Evolutionary conservation across 2,113 vertebrate genomes (phyloP).

Genomic region (Phrynosoma platyrhinos): DNA sequence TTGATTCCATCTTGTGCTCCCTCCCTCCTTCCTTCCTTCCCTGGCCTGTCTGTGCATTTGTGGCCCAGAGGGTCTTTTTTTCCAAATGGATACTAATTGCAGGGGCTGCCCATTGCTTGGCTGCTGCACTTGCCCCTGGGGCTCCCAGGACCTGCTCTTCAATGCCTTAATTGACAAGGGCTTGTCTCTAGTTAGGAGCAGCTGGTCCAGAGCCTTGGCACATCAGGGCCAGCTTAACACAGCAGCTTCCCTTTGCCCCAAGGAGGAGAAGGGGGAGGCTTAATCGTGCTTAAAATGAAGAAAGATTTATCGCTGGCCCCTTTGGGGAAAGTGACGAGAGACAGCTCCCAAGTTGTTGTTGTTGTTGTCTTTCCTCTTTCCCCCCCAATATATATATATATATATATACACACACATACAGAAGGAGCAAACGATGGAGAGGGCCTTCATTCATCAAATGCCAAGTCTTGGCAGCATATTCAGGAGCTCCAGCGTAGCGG

Average conservation of each 20-base stretch:
- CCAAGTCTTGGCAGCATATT: conserved; percentile 73
- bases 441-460: conserved; percentile 83
- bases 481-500: conserved; percentile 78
- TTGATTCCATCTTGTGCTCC: conserved; percentile 75
- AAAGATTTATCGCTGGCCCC: conserved; percentile 97
- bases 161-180: conserved; percentile 99
- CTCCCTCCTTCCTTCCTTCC: conserved; percentile 61
- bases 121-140: conserved; percentile 88
- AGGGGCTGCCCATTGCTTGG: conserved; percentile 89
- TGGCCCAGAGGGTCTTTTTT: conserved; percentile 88
- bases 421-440: conserved; percentile 44
- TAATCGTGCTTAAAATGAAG: conserved; percentile 92
- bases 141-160: conserved; percentile 94
- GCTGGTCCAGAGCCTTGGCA: conserved; percentile 96
- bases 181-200: conserved; percentile 99
- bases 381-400: conserved; percentile 75
- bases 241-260: conserved; percentile 89
- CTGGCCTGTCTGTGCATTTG: conserved; percentile 85
- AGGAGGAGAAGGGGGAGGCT: conserved; percentile 80
- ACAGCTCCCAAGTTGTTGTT: conserved; percentile 93
- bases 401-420: too few species aligned
- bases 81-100: conserved; percentile 99
- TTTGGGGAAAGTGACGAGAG: conserved; percentile 89
- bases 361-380: not conserved
- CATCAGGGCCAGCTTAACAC: conserved; percentile 96